Conservation (phyloP, 1,140 invertebrate genomes). For the Babylonia areolata region DNA sequence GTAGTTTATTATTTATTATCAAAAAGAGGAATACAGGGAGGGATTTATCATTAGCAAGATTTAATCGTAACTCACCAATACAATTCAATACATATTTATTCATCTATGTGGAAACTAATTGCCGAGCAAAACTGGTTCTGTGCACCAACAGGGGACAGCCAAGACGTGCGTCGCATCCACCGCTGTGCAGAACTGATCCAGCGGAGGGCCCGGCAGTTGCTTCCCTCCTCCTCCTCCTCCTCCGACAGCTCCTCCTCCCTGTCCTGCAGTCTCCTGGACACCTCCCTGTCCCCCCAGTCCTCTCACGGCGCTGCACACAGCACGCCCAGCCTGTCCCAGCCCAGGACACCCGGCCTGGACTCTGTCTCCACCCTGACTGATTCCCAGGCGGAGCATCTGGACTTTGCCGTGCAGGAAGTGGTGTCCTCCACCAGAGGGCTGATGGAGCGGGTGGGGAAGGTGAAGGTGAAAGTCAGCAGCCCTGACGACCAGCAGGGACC, state of each 20-base stretch:
- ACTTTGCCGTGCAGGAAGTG: constrained; percentile 59
- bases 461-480: not conserved
- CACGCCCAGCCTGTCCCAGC: not conserved
- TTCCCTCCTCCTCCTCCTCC: constrained; percentile 41
- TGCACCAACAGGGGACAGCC: constrained; percentile 46
- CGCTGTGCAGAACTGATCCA: constrained; percentile 64
- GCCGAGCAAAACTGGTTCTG: no score
- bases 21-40: no score
- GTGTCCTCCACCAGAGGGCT: constrained; percentile 47
- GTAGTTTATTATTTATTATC: no score
- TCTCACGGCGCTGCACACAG: not conserved
- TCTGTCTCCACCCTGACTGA: constrained; percentile 58
- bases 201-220: constrained; percentile 54
- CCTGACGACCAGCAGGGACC: not conserved
- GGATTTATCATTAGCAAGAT: no score
- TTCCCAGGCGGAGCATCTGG: constrained; percentile 61
- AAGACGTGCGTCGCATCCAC: constrained; percentile 54
- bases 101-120: no score
- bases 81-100: no score
- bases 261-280: constrained; percentile 1
- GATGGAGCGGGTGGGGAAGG: constrained; percentile 50
- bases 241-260: not conserved
- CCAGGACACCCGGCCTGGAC: not conserved
- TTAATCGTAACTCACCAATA: no score
- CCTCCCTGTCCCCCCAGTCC: constrained; percentile 8